Evolutionary conservation across 2,113 vertebrate species (phyloP), one percentile per base, ranked within the genome.

Genomic region (Oenanthe melanoleuca): DNA sequence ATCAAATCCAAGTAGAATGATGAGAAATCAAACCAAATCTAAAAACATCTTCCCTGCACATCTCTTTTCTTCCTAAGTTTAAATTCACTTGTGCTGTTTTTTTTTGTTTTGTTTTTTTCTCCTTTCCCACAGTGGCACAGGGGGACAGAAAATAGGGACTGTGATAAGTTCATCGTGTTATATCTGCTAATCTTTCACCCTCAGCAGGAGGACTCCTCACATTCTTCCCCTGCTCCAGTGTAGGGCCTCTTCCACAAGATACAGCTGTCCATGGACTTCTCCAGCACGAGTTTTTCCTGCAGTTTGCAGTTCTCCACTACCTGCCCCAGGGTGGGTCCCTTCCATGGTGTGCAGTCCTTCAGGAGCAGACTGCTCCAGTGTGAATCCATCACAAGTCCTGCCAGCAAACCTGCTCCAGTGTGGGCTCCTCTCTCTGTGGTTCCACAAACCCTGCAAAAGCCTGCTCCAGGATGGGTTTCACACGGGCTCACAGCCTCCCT

Each of bases 401-500:
- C 22, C 63, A 52, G 33, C 11, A 79, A 65, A 44, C 33, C 28
- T 84, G 28, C n/a, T 73, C n/a, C 44, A 22, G 8, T 6, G 2
- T 16, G 33, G 44, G 5, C 2, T 71, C 19, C 5, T 45, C 28
- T 57, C 44, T 38, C 45, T 45, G 47, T 3, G 29, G 45, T 3
- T 3, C 15, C n/a, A 24, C 25, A 24, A 14, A 6, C 40, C 17
- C n/a, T 73, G 40, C 18, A 22, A 81, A 49, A 70, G 7, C 15
- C 47, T 61, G 8, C 33, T 42, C 31, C 31, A 80, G 13, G 12
- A 14, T 20, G 7, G 25, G 6, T 19, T 75, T 50, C 69, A 14
- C 14, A 63, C 0, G 0, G 9, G 2, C 2, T 26, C 24, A 14
- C 33, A 52, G 29, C 6, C 21, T 64, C 50, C 28, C 45, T 40